Percentiles rank a stretch among this genome's conserved stretches.
Conservation (phyloP, 2,797 vertebrate genomes). For the Manis javanica region DNA sequence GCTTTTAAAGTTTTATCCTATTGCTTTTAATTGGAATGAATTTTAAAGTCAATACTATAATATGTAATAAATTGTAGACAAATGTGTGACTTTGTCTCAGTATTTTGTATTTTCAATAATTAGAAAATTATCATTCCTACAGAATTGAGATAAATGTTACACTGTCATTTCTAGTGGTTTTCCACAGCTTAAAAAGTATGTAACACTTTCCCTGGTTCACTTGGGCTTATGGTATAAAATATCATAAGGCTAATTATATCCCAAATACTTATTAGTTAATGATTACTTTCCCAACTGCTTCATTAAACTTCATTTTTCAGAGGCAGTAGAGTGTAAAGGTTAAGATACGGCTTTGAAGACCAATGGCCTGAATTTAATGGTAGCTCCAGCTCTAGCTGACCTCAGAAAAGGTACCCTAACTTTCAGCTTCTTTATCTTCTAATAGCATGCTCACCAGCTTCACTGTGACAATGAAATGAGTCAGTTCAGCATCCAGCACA, state of each 20-base stretch:
- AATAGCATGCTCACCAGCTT: neutral
- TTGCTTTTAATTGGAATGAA: neutral
- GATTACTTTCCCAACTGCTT: conserved; percentile 51
- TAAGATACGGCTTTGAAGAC: neutral
- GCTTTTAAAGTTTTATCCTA: conserved; percentile 26
- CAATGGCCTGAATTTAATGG: neutral
- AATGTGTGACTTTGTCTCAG: neutral
- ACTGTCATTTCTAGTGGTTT: conserved; percentile 44
- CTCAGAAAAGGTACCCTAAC: neutral
- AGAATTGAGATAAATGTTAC: conserved; percentile 19
- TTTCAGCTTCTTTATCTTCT: neutral
- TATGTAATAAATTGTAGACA: neutral
- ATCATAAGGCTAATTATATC: neutral
- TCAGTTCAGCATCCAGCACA: neutral
- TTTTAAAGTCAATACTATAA: conserved; percentile 27
- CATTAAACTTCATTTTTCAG: conserved; percentile 62
- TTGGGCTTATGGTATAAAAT: conserved; percentile 65
- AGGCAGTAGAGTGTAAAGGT: neutral
- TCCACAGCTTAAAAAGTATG: conserved; percentile 15
- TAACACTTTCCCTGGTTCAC: conserved; percentile 29
- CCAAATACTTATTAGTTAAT: conserved; percentile 63
- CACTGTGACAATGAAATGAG: neutral
- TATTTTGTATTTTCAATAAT: conserved; percentile 35
- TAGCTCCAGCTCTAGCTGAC: neutral
- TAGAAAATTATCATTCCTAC: conserved; percentile 19